phyloP scores from a whole-genome alignment of 2,113 vertebrate species.

The Apodemus sylvaticus region DNA sequence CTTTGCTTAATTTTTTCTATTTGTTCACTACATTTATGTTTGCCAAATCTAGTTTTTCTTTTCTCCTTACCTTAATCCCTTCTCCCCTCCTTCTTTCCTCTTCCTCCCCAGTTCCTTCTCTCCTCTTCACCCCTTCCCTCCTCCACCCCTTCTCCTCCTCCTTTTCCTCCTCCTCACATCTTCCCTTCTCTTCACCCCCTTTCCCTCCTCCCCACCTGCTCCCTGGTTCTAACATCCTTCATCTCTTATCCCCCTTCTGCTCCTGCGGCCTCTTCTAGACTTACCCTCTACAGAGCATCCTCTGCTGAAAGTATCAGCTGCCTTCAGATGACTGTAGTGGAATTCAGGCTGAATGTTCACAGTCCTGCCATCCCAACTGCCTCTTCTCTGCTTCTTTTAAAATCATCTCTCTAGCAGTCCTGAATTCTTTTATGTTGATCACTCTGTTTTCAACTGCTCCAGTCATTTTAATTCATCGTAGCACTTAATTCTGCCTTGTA shows the following conservation, averaged over 20 bases:
- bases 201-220: rapidly evolving
- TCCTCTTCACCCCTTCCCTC: no score
- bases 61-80: no score
- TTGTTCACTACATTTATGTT: not conserved
- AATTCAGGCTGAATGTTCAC: not conserved
- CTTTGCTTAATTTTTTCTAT: not conserved
- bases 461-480: not conserved
- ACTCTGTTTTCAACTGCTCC: not conserved
- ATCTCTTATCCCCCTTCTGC: not conserved
- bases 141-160: no score
- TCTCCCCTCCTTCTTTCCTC: no score
- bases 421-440: not conserved
- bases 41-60: no score
- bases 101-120: no score
- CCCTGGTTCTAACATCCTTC: not conserved
- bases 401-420: not conserved
- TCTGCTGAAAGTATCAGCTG: not conserved
- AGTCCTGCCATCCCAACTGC: not conserved
- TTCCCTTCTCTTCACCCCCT: no score
- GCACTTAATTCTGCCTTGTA: not conserved
- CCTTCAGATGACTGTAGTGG: not conserved
- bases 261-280: not conserved
- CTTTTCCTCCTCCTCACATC: no score
- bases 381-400: rapidly evolving
- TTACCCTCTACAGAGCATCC: not conserved